Evolutionary conservation across 2,888 invertebrate genomes (phyloP), one percentile per base, ranked within the genome.

Genomic region (Oscheius sp.): DNA sequence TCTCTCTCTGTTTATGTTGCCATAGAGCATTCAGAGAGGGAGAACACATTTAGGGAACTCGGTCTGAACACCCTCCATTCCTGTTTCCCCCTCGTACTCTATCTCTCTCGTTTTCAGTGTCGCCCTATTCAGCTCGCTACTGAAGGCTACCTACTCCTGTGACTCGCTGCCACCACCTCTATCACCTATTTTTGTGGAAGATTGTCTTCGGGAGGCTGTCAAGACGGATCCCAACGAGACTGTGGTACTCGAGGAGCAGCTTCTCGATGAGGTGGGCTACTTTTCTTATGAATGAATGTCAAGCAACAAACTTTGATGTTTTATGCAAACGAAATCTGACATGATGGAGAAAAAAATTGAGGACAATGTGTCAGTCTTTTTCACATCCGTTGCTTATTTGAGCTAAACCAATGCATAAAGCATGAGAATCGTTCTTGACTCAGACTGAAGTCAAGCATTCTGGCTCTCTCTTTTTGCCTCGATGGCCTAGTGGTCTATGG

Each of bases 251-350:
- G 73, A 73, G 73, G 73, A 73, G 57, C 58, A 73, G 65, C 73
- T 58, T 73, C 73, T 73, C 63, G 73, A 73, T 55, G 73, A 73
- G 73, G 73, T 73, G 4, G 55, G 73, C 55, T 42, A 47, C 21
- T 48, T 37, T 63, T 21, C n/a, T 13, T 48, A 13, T 63, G 32
- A 58, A 58, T 10, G 58, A 21, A 33, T 63, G 48, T 60, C 60
- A 60, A 60, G 33, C 60, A 58, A 4, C 29, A 9, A 57, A 59
- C 59, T 35, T 37, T n/a, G 48, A 13, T 63, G 10, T 63, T 47
- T 63, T 63, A 50, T 60, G 32, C 60, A 60, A 60, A 60, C 42
- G 42, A 42, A 42, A 42, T 3, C 42, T 42, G 42, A 42, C 42
- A 42, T 5, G 7, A 5, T 0, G 42, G 42, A 42, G 7, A 42